phyloP scores from a whole-genome alignment of 1,140 invertebrate species.

The Drosophila sulfurigaster region DNA sequence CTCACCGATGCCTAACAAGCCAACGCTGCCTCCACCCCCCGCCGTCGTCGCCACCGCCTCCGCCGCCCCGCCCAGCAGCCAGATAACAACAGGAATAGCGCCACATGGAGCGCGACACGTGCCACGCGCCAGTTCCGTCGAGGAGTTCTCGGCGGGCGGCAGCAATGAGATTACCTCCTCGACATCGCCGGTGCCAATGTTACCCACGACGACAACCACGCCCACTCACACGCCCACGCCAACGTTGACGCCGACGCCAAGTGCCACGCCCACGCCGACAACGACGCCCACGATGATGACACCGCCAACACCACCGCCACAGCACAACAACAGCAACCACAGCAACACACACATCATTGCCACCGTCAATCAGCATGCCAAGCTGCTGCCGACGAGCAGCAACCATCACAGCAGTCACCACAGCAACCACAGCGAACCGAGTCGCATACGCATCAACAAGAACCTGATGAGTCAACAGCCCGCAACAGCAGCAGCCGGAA shows the following conservation, averaged over 20 bases:
- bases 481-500: conserved; percentile 23
- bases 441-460: conserved; percentile 82
- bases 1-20: conserved; percentile 54
- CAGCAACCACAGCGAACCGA: conserved; percentile 57
- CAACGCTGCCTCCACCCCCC: neutral
- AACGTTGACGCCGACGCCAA: neutral
- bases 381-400: conserved; percentile 71
- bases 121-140: conserved; percentile 80
- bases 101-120: conserved; percentile 37
- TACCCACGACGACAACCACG: conserved; percentile 20
- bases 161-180: conserved; percentile 88
- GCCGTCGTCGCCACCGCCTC: conserved; percentile 24
- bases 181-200: conserved; percentile 85
- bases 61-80: conserved; percentile 21
- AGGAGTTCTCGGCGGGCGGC: conserved; percentile 78
- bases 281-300: neutral
- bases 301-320: conserved; percentile 7
- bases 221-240: neutral
- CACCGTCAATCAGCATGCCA: conserved; percentile 82
- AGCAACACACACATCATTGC: conserved; percentile 59
- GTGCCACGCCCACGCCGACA: conserved; percentile 1
- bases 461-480: conserved; percentile 72
- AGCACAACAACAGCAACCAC: conserved; percentile 68
- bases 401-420: conserved; percentile 26
- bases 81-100: conserved; percentile 8